Conservation (phyloP, 2,113 vertebrate genomes). For the Elephas maximus region DNA sequence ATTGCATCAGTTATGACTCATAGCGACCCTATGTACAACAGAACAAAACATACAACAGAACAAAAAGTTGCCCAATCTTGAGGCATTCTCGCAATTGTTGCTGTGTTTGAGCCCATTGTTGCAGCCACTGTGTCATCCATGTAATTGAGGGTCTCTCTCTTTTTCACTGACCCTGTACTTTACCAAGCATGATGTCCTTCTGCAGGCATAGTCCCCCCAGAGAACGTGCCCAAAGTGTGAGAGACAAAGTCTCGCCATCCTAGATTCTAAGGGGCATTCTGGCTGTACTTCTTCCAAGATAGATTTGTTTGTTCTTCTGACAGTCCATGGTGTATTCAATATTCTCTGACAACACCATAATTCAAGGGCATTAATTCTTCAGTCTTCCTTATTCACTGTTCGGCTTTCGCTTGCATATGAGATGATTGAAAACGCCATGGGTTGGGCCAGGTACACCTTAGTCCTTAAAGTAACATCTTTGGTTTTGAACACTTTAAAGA, state of each 20-base stretch:
- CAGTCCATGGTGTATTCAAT: not conserved
- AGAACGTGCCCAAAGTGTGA: not conserved
- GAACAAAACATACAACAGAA: not conserved
- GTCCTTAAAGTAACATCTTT: too few species aligned
- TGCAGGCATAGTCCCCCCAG: not conserved
- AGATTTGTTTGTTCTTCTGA: not conserved
- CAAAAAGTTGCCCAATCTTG: not conserved
- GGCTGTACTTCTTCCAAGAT: not conserved
- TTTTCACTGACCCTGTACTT: not conserved
- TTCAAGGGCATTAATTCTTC: not conserved
- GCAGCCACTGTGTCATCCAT: not conserved
- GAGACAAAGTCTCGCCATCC: not conserved
- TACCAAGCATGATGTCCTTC: not conserved
- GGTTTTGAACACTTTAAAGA: too few species aligned
- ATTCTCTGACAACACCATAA: not conserved
- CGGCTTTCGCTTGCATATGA: not conserved
- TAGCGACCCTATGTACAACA: not conserved
- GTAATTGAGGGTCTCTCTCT: not conserved
- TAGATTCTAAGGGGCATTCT: not conserved
- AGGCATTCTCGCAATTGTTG: not conserved
- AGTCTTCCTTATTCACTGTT: not conserved
- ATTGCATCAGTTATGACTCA: too few species aligned
- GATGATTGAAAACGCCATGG: not conserved
- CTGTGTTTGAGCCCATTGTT: not conserved
- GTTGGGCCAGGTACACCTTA: not conserved